phyloP scores from a whole-genome alignment of 2,888 invertebrate species.

The Clanis bilineata region DNA sequence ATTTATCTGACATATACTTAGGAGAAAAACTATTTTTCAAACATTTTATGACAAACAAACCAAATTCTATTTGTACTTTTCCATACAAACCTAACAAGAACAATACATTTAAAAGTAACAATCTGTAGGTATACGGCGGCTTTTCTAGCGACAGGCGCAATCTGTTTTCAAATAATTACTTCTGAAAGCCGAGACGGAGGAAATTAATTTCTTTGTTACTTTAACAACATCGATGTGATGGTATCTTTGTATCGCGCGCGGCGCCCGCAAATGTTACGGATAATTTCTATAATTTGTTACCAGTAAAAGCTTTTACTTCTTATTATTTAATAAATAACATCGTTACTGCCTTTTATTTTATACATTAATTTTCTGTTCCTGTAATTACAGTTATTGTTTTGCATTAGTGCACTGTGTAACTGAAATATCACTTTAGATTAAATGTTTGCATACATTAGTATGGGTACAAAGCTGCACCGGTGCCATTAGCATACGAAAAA shows the following conservation, averaged over 20 bases:
- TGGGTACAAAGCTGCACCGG: neutral
- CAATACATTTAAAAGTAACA: conserved; percentile 23
- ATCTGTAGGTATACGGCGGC: conserved; percentile 46
- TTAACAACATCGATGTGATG: conserved; percentile 54
- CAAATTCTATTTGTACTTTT: conserved; percentile 31
- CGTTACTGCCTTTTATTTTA: neutral
- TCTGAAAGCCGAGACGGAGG: conserved; percentile 69
- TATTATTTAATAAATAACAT: conserved; percentile 14
- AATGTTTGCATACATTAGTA: neutral
- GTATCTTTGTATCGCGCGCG: conserved; percentile 26
- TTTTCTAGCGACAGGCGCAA: conserved; percentile 67
- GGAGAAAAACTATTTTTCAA: conserved; percentile 38
- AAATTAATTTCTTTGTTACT: conserved; percentile 75
- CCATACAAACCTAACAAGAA: conserved; percentile 12
- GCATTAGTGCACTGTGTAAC: neutral
- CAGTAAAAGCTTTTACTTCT: conserved; percentile 14
- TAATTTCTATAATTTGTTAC: conserved; percentile 19
- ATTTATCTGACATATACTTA: conserved; percentile 46
- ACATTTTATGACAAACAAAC: conserved; percentile 35
- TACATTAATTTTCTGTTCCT: neutral
- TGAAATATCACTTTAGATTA: neutral
- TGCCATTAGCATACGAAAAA: neutral
- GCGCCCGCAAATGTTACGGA: conserved; percentile 14
- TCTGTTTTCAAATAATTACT: conserved; percentile 78
- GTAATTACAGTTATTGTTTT: neutral